Conservation (phyloP, 2,113 vertebrate species). For the Motacilla alba region DNA sequence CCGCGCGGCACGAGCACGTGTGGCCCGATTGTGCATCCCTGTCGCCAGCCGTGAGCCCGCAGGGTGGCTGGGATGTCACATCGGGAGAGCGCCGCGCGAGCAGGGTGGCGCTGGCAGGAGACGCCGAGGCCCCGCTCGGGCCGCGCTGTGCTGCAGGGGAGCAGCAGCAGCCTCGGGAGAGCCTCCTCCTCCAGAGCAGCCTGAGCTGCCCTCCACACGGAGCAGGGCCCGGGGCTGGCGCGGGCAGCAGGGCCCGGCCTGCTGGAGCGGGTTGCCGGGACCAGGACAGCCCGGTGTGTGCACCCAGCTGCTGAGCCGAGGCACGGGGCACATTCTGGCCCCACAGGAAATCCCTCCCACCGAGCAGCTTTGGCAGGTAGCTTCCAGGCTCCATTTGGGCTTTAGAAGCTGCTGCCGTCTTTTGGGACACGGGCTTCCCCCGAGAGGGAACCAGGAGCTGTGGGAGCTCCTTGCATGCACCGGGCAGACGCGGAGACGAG, state of each 20-base stretch:
- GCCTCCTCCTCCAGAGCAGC: not conserved
- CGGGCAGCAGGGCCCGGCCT: not conserved
- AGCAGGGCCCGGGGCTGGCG: not conserved
- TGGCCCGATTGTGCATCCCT: not conserved
- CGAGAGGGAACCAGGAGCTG: not conserved
- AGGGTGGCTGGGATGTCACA: not conserved
- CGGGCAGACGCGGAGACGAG: not conserved
- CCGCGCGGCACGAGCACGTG: fast-evolving
- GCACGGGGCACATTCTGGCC: not conserved
- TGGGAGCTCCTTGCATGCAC: not conserved
- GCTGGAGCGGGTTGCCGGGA: no score
- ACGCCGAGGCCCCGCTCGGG: not conserved
- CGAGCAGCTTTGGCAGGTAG: not conserved
- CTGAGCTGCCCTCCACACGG: fast-evolving
- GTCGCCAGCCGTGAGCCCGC: fast-evolving
- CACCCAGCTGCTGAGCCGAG: not conserved
- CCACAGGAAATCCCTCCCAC: not conserved
- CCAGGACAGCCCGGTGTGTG: fast-evolving
- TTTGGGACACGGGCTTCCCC: not conserved
- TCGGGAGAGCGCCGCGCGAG: fast-evolving
- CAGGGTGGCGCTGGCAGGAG: fast-evolving
- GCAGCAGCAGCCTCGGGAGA: not conserved
- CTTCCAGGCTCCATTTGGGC: not conserved
- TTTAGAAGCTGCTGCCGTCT: not conserved
- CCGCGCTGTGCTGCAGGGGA: not conserved